Base-by-base conservation (phyloP, 2,113 vertebrate genomes). In the Alouatta palliata region DNA sequence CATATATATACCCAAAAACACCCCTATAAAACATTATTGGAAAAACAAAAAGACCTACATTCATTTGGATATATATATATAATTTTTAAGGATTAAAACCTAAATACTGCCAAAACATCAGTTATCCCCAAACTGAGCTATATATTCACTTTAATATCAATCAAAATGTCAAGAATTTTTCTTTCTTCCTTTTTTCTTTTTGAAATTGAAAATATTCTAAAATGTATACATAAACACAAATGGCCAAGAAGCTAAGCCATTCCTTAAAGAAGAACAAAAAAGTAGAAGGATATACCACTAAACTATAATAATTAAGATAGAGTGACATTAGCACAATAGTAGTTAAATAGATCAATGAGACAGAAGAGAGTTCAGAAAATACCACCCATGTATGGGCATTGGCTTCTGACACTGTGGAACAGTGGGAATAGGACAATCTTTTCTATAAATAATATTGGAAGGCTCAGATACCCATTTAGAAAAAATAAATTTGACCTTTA, bases 171-270 rank as follows among this genome's bases (percentile, higher is more conserved):
- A 23, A 4, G 71, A 20, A 35, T 80, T 64, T 94, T 90, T 45
- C 20, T 86, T 75, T 16, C 89, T 64, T n/a, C 27, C 9, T 49
- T 45, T 84, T 80, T 45, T 47, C 52, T 75, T 93, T 88, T 76
- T 82, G 21, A 87, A 87, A 91, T 64, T 54, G 37, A 92, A 96
- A 94, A 87, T 71, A 40, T 93, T 89, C 37, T 80, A 90, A 92
- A 96, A 84, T 80, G 84, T 45, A 61, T 37, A 90, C 66, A 58
- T 27, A 82, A 82, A 7, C 47, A 4, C 30, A 68, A 77, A 81
- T 54, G 40, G 54, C 85, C 79, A 83, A 80, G 79, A 93, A 96
- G 66, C 8, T 64, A 66, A 97, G 49, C 70, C 37, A 84, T 80
- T 86, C 5, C 87, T 96, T 96, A 73, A 83, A 61, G 79, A 83